phyloP scores from a whole-genome alignment of 2,888 invertebrate species.

The Amblyteles armatorius region DNA sequence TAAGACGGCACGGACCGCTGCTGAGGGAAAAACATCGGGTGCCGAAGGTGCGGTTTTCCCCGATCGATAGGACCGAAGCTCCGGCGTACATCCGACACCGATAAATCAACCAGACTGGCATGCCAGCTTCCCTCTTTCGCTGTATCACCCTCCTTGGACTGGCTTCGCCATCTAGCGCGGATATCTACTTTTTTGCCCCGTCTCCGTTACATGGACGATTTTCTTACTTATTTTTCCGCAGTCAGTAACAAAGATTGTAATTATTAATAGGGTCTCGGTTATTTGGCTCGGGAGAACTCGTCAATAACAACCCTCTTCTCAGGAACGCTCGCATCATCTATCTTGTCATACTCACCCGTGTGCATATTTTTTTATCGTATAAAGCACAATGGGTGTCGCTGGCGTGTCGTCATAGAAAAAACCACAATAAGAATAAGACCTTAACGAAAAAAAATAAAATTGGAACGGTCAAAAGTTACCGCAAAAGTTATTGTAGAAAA shows the following conservation, averaged over 20 bases:
- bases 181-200: background rate
- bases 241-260: background rate
- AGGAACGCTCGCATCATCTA: no score
- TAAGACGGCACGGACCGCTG: conserved; percentile 56
- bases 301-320: no score
- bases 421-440: no score
- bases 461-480: no score
- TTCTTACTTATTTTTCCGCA: background rate
- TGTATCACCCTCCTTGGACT: background rate
- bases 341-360: no score
- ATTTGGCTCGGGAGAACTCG: no score
- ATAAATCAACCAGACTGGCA: conserved; percentile 64
- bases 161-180: background rate
- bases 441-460: no score
- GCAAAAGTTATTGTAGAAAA: no score
- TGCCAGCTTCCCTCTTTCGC: conserved; percentile 18
- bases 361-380: no score
- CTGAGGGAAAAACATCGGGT: conserved; percentile 42
- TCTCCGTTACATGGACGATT: background rate
- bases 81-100: conserved; percentile 60
- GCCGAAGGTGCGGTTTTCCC: conserved; percentile 68
- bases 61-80: conserved; percentile 70
- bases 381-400: no score
- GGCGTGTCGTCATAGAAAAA: no score
- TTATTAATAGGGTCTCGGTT: no score